Conservation (phyloP, 1,140 invertebrate genomes). For the Drosophila ercepeae region DNA sequence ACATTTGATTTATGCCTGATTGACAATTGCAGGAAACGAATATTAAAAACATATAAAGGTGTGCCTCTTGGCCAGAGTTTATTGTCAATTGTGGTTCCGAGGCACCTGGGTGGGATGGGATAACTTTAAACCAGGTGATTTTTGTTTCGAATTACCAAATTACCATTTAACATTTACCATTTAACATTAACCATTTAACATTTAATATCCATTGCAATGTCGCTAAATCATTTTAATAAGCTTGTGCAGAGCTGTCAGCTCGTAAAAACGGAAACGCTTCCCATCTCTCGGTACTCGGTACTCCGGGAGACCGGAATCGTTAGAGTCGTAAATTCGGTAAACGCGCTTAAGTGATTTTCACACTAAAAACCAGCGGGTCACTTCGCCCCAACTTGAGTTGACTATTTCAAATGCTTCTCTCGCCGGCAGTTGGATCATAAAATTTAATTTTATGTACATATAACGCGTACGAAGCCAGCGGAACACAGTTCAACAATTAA, state of each 20-base stretch:
- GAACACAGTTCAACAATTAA: constrained; percentile 79
- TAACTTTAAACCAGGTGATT: neutral
- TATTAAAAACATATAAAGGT: neutral
- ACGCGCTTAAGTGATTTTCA: constrained; percentile 77
- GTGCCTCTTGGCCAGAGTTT: neutral
- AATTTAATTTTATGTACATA: constrained; percentile 68
- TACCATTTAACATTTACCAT: no score
- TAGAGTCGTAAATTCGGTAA: constrained; percentile 72
- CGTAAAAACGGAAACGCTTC: constrained; percentile 60
- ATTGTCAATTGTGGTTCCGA: neutral
- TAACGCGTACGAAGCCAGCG: constrained; percentile 36
- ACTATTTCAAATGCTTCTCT: constrained; percentile 41
- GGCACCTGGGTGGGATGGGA: neutral
- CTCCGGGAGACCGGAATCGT: constrained; percentile 18
- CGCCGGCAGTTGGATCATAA: constrained; percentile 41
- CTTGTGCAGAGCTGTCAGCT: constrained; percentile 18
- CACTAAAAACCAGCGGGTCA: constrained; percentile 75
- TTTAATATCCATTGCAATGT: constrained; percentile 9
- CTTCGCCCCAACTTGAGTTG: constrained; percentile 15
- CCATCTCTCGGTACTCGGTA: constrained; percentile 23
- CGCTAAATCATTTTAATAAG: constrained; percentile 59
- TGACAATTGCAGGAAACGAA: constrained; percentile 15
- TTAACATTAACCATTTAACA: neutral
- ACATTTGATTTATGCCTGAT: constrained; percentile 34
- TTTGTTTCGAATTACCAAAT: no score